These are phyloP conservation scores for Calypte anna DNA, from an alignment of 2,113 vertebrate genomes.

Conservation along the genomic window DNA sequence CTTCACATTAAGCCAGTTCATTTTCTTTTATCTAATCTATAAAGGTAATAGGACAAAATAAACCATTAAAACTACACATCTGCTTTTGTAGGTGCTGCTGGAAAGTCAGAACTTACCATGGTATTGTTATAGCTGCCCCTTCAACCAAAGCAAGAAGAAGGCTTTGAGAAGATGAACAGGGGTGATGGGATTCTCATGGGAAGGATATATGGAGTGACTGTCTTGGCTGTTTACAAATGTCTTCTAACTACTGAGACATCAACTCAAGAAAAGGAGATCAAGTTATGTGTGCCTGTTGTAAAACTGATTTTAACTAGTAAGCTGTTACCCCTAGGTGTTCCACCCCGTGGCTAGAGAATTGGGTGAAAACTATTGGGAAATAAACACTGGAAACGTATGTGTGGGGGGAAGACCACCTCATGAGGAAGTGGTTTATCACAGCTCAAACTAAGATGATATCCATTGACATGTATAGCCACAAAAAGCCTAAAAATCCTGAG, in stretches of 20 bases:
- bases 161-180: background rate
- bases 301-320: background rate
- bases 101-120: background rate
- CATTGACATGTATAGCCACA: background rate
- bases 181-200: background rate
- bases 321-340: background rate
- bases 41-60: background rate
- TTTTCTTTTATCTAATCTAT: background rate
- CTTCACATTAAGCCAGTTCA: background rate
- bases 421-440: background rate
- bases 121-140: background rate
- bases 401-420: background rate
- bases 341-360: background rate
- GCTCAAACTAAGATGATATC: background rate
- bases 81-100: background rate
- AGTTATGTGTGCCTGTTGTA: background rate
- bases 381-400: background rate
- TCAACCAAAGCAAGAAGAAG: background rate
- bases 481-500: background rate
- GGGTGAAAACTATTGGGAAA: background rate
- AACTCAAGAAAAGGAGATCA: background rate
- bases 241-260: background rate
- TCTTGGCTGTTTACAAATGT: background rate
- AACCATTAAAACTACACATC: background rate
- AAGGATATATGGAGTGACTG: background rate